Percentiles rank a stretch among this genome's conserved stretches.
These are phyloP conservation scores for Nipponia nippon DNA, from an alignment of 2,113 vertebrate genomes.

Conservation along the genomic window DNA sequence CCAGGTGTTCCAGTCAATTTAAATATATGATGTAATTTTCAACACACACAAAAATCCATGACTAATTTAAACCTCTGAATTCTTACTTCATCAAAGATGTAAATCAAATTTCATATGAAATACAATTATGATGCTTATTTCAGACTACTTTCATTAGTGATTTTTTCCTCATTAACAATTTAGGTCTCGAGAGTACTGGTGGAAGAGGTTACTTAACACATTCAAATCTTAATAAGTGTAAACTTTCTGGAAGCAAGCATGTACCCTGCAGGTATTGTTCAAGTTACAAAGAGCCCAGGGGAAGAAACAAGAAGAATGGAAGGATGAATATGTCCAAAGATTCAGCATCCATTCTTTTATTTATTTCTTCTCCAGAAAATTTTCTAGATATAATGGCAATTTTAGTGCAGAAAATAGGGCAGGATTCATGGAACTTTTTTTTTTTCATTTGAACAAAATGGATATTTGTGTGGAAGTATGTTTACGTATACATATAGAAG, in stretches of 20 bases:
- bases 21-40: neutral
- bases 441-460: neutral
- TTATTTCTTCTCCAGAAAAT: neutral
- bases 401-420: neutral
- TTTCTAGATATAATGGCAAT: neutral
- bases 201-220: neutral
- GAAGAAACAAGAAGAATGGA: neutral
- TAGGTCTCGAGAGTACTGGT: neutral
- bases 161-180: neutral
- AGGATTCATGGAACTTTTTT: neutral
- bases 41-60: neutral
- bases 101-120: slow-evolving; percentile 22
- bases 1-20: neutral
- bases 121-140: neutral
- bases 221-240: neutral
- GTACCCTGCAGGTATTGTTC: neutral
- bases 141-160: neutral
- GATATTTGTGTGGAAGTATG: neutral
- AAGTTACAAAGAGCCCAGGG: neutral
- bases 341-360: neutral
- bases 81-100: neutral
- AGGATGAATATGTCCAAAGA: neutral
- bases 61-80: slow-evolving; percentile 1
- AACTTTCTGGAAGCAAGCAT: neutral
- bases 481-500: neutral